Percentiles rank a stretch among this genome's conserved stretches.
phyloP scores from a whole-genome alignment of 2,888 invertebrate species.

The Xanthorhoe designata region DNA sequence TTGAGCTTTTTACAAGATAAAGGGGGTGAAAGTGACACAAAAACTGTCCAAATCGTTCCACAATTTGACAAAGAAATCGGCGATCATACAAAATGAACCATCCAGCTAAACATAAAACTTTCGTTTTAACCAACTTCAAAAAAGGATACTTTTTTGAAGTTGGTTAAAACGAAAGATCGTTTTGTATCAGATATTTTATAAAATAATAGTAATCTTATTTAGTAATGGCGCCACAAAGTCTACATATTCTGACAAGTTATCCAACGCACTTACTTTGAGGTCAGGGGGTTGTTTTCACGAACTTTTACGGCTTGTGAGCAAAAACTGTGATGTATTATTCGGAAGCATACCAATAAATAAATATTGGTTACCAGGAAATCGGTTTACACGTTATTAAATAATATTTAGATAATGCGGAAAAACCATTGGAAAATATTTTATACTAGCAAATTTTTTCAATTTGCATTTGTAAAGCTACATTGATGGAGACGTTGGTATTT shows the following conservation, averaged over 20 bases:
- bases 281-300: conserved; percentile 6
- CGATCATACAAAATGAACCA: no score
- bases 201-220: no score
- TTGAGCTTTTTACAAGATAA: no score
- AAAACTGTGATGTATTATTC: conserved; percentile 21
- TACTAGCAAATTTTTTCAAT: neutral
- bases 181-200: no score
- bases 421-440: neutral
- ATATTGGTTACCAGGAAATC: conserved; percentile 7
- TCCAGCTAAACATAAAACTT: no score
- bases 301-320: conserved; percentile 11
- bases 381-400: conserved; percentile 9
- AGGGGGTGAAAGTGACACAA: no score
- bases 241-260: neutral
- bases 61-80: no score
- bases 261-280: neutral
- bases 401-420: neutral
- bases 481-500: no score
- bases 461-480: neutral
- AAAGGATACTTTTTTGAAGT: no score
- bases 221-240: neutral
- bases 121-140: no score
- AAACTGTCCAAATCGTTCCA: no score
- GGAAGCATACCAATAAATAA: conserved; percentile 26
- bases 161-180: no score